Percentiles rank a stretch among this genome's conserved stretches.
phyloP scores from a whole-genome alignment of 1,140 invertebrate species.

The Steinernema feltiae region DNA sequence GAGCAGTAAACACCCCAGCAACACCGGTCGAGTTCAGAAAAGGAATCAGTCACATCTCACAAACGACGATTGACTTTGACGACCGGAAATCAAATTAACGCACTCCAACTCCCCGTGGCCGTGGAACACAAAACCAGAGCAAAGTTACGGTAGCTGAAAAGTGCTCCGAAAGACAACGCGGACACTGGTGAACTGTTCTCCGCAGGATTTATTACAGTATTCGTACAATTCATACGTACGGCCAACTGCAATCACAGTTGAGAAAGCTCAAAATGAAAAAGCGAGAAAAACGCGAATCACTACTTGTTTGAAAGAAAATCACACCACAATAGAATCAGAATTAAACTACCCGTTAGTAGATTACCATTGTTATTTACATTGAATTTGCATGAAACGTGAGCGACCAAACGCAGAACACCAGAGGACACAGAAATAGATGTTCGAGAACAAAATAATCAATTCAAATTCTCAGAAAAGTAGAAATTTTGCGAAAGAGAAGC shows the following conservation, averaged over 20 bases:
- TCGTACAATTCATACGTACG: neutral
- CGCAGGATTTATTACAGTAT: neutral
- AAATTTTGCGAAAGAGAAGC: too few relatives aligned
- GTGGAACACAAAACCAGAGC: too few relatives aligned
- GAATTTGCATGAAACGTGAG: neutral
- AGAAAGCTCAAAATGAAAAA: too few relatives aligned
- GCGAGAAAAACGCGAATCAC: too few relatives aligned
- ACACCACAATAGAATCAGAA: neutral
- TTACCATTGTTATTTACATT: neutral
- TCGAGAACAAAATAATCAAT: too few relatives aligned
- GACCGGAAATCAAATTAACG: constrained; percentile 1
- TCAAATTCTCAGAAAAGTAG: too few relatives aligned
- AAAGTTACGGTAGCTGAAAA: neutral
- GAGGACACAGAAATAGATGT: neutral
- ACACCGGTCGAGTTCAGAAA: neutral
- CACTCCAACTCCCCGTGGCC: neutral
- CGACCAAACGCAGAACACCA: neutral
- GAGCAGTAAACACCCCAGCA: neutral
- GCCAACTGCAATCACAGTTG: neutral
- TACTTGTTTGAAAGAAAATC: neutral
- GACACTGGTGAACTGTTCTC: too few relatives aligned
- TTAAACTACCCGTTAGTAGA: constrained; percentile 5
- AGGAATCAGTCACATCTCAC: neutral
- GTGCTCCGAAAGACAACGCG: too few relatives aligned
- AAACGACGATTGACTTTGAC: neutral